Evolutionary conservation across 1,140 invertebrate genomes (phyloP), one percentile per base, ranked within the genome.

Genomic region (Cephus cinctus): DNA sequence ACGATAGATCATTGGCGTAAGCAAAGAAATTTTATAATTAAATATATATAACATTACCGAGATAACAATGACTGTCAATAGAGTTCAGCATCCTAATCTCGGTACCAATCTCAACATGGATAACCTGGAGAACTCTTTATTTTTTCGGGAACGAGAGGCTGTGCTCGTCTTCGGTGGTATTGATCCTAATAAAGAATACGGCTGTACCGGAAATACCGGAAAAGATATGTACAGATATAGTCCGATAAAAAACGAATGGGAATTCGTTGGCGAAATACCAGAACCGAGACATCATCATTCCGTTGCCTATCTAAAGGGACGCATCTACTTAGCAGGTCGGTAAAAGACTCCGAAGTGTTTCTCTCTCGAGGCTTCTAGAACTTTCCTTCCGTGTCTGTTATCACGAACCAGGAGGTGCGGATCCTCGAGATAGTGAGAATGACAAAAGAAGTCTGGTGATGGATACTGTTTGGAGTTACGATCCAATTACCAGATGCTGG

Each of bases 391-490:
- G 14, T 35, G 34, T n/a, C n/a, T n/a, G n/a, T n/a, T n/a, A n/a
- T n/a, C n/a, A n/a, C 18, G 6, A 35, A 14, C 11, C 35, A 83
- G 82, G 82, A 49, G 83, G 82, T 30, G 78, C 79, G 2, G 81
- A 84, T 69, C 82, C 82, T 8, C 65, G 80, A 14, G 76, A 78
- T 43, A 77, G 81, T 14, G 77, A 81, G 45, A 53, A 72, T 4
- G 66, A 75, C 12, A 75, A 75, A 18, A 80, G 79, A 57, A 78
- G 75, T 9, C 66, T 76, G 2, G 77, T 80, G 2, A 78, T 83
- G 0, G 76, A 78, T 4, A 82, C 78, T 2, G 79, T 82, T 6
- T 84, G 83, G 83, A 83, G 82, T 58, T 83, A 78, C 52, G 81
- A 85, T 54, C 82, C 82, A 5, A 72, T 76, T 2, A 77, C 70